These are phyloP conservation scores for Seira ritae DNA, from an alignment of 2,888 invertebrate species.

Conservation along the genomic window DNA sequence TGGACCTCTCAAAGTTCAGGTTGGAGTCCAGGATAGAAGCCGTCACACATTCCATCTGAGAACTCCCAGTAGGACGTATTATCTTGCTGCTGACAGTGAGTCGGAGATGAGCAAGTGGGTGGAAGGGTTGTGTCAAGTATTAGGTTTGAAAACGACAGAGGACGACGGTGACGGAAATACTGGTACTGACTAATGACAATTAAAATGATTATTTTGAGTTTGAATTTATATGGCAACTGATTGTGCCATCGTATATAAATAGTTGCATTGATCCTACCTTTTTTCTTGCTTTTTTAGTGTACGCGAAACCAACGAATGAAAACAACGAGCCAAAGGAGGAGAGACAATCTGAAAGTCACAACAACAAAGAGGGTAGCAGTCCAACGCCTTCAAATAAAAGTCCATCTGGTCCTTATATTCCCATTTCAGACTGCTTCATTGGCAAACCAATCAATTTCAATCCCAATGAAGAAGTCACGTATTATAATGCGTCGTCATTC, in stretches of 20 bases:
- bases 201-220: too few species aligned
- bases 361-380: constrained; percentile 68
- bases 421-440: constrained; percentile 94
- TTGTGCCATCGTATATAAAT: constrained; percentile 29
- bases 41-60: constrained; percentile 88
- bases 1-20: constrained; percentile 68
- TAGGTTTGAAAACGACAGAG: constrained; percentile 70
- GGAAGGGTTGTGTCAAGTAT: constrained; percentile 87
- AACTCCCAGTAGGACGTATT: constrained; percentile 92
- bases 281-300: constrained; percentile 54
- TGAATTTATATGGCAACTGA: constrained; percentile 29
- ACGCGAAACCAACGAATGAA: constrained; percentile 61
- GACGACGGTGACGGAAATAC: constrained; percentile 63
- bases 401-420: constrained; percentile 87
- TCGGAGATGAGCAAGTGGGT: constrained; percentile 97
- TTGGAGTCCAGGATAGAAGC: constrained; percentile 80
- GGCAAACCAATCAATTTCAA: constrained; percentile 78
- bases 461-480: constrained; percentile 65
- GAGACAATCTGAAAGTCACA: constrained; percentile 53
- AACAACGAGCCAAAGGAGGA: constrained; percentile 49
- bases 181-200: constrained; percentile 29
- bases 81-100: constrained; percentile 93
- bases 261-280: not conserved
- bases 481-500: constrained; percentile 65
- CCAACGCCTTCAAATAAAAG: constrained; percentile 74